phyloP scores from a whole-genome alignment of 2,113 vertebrate genomes.

The Tragelaphus buxtoni region DNA sequence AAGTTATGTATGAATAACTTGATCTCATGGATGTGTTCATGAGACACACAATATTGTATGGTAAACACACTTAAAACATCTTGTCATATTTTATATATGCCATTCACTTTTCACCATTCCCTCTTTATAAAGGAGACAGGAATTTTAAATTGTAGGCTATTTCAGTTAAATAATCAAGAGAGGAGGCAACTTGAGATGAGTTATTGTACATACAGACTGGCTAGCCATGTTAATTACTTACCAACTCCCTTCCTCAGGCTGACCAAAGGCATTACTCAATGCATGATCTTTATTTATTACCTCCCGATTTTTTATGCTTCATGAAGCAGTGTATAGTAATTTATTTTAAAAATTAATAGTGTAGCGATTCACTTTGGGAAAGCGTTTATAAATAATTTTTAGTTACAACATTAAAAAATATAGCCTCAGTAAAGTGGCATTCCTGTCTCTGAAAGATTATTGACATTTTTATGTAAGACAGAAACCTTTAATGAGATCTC shows the following conservation, averaged over 20 bases:
- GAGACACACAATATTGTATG: neutral
- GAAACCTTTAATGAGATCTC: slow-evolving; percentile 77
- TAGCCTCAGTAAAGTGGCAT: slow-evolving; percentile 71
- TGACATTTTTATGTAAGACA: slow-evolving; percentile 78
- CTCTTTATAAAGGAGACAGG: neutral
- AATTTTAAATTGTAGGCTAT: neutral
- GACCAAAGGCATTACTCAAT: slow-evolving; percentile 1
- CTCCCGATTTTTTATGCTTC: slow-evolving; percentile 6
- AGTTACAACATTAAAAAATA: slow-evolving; percentile 68
- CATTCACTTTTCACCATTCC: neutral
- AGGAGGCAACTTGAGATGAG: neutral
- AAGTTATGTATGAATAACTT: neutral
- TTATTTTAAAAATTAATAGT: neutral
- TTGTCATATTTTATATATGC: neutral
- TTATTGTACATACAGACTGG: neutral
- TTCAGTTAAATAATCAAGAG: neutral
- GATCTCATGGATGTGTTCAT: neutral
- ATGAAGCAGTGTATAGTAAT: neutral
- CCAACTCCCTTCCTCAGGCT: neutral
- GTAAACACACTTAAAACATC: neutral
- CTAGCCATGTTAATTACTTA: neutral
- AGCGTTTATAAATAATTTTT: slow-evolving; percentile 48
- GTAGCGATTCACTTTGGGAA: slow-evolving; percentile 51
- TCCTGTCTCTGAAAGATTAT: slow-evolving; percentile 70
- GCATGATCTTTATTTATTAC: slow-evolving; percentile 5